Evolutionary conservation across 2,888 invertebrate genomes (phyloP), one percentile per base, ranked within the genome.

Genomic region (Parochlus steinenii): DNA sequence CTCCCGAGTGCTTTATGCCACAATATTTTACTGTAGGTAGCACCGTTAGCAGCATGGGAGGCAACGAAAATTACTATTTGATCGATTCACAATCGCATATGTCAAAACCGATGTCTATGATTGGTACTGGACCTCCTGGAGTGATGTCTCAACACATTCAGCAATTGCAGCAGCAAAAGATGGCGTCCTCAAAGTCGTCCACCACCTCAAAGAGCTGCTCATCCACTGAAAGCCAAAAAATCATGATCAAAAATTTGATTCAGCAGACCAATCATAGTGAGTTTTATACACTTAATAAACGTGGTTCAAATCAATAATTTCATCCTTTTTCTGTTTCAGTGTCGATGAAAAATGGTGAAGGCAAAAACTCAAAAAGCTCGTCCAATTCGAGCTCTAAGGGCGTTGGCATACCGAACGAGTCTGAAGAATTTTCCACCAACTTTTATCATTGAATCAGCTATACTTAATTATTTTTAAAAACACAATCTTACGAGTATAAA

Each of bases 111-210:
- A 34, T 28, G 34, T 27, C 33, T 12, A 34, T 25, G 25, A 33
- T 25, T 7, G 12, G 18, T 6, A n/a, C 14, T n/a, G 25, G 17
- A 4, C 59, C 39, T 56, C 58, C 45, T 57, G 58, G 41, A 58
- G 58, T 29, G 58, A 59, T 47, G 58, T 58, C 30, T 49, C 59
- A 38, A 58, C 58, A 42, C 58, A 56, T 46, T 59, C 59, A 51
- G 58, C 59, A 46, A 59, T 58, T 46, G 56, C 58, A 33, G 58
- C 60, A 42, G 58, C 58, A 43, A 57, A 59, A 47, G 56, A 58
- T 48, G 58, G 59, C 46, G 55, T 58, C 58, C 46, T 58, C 58
- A 44, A 59, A 34, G 28, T 34, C 34, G 18, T 24, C 24, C 15
- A 34, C 34, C 5, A 34, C 34, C n/a, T 28, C 28, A 5, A 28